Evolutionary conservation across 2,797 vertebrate genomes (phyloP).

Genomic region (Lacerta agilis): DNA sequence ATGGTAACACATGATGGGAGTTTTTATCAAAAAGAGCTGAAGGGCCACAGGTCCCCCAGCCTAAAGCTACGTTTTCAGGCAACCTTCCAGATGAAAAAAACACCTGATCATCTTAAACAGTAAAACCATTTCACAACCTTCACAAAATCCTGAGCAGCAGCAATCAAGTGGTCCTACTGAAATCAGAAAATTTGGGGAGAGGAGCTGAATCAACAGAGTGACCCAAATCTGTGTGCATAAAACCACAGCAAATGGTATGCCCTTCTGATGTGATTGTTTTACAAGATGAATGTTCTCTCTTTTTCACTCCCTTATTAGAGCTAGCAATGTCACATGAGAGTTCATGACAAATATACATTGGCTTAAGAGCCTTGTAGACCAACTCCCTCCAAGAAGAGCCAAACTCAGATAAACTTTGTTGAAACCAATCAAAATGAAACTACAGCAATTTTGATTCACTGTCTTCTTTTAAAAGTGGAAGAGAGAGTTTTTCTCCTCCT

Average conservation of each 20-base stretch:
- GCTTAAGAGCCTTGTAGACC: too few species aligned
- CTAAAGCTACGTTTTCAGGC: background rate
- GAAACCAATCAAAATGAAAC: too few species aligned
- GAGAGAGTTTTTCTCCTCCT: too few species aligned
- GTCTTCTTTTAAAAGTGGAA: too few species aligned
- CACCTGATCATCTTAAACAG: background rate
- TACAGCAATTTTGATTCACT: too few species aligned
- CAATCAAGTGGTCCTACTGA: background rate
- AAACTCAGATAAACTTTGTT: too few species aligned
- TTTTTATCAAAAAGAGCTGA: too few species aligned
- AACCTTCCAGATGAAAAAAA: background rate
- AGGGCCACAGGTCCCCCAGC: background rate
- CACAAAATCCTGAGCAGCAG: background rate
- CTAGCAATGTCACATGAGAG: background rate
- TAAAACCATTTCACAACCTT: background rate
- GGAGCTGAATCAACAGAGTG: background rate
- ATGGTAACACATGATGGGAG: too few species aligned
- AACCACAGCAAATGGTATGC: background rate
- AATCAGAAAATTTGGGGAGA: background rate
- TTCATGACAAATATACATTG: too few species aligned
- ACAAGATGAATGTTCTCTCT: background rate
- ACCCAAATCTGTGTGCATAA: background rate
- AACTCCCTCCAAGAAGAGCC: too few species aligned
- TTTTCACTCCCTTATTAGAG: background rate
- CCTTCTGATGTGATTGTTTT: background rate